Evolutionary conservation across 2,888 invertebrate genomes (phyloP), one percentile per base, ranked within the genome.

Genomic region (Drosophila borborema): DNA sequence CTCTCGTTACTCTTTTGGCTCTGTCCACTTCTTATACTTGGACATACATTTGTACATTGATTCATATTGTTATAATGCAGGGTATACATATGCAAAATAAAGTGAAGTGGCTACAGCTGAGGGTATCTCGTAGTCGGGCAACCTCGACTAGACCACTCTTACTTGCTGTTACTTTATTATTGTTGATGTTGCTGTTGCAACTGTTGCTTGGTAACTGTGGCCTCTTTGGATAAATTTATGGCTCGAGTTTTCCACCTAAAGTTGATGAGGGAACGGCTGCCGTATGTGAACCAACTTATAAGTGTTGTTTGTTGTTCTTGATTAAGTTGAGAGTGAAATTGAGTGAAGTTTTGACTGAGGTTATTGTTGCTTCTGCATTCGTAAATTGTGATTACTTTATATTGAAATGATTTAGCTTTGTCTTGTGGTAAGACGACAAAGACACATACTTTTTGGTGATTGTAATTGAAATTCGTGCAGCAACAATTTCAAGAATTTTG

Each of bases 151-250:
- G 34, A 34, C 31, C 18, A 51, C 51, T 51, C 14, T 36, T 49
- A 49, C 31, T 60, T 46, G 68, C 69, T 72, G 74, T 78, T 68
- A 84, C 70, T 70, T 70, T 64, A 66, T 72, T 77, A 63, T 63
- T 87, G 64, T 46, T 59, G 68, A 63, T 85, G 62, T 36, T 46
- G 38, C n/a, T 38, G 69, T 69, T 67, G 70, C 28, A 41, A 74
- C 70, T 63, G 31, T 54, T 71, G 31, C 56, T 71, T 77, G 60
- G 62, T 58, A 69, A 61, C 38, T 60, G 58, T 51, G 20, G 40
- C 49, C 73, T 77, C 72, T 75, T 80, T 71, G 45, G 64, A 67
- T 65, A 74, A 31, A 54, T 51, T 72, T 70, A 62, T 61, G 64
- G 64, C n/a, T 63, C 65, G 45, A 56, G 63, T 54, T 75, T 59